A percentile compares a stretch with the other conserved stretches of the same genome.
phyloP scores from a whole-genome alignment of 2,888 invertebrate genomes.

The Listrodromus nycthemerus region DNA sequence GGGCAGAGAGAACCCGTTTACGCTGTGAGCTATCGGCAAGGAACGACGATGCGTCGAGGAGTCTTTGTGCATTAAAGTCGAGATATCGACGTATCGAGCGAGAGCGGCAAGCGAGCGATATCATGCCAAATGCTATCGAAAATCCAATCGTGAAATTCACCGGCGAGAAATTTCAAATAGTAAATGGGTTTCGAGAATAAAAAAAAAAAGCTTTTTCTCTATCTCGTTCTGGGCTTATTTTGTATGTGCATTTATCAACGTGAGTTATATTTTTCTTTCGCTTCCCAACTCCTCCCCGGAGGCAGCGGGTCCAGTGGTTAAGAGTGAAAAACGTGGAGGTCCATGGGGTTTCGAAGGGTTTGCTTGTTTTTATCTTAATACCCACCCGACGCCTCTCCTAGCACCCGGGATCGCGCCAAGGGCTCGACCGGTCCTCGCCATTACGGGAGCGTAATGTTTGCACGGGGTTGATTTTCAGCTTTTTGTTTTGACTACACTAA shows the following conservation, averaged over 20 bases:
- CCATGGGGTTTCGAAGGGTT: conserved; percentile 25
- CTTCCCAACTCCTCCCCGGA: background rate
- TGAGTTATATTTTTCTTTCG: conserved; percentile 30
- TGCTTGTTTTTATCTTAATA: conserved; percentile 46
- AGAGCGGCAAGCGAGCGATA: conserved; percentile 7
- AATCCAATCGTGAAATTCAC: background rate
- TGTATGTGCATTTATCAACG: conserved; percentile 27
- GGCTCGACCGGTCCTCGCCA: background rate
- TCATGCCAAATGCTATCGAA: conserved; percentile 21
- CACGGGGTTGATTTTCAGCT: conserved; percentile 40
- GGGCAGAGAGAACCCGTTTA: background rate
- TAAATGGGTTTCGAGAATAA: background rate
- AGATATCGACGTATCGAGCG: conserved; percentile 46
- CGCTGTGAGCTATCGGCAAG: conserved; percentile 15
- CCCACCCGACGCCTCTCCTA: conserved; percentile 10
- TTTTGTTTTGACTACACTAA: conserved; percentile 37
- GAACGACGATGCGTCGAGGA: conserved; percentile 16
- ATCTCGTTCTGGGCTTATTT: conserved; percentile 23
- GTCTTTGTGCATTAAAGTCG: background rate
- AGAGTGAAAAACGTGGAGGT: conserved; percentile 41
- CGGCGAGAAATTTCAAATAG: background rate
- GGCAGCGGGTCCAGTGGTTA: conserved; percentile 18
- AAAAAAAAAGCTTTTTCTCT: conserved; percentile 15
- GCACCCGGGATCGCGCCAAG: background rate
- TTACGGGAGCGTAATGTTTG: conserved; percentile 41